These are phyloP conservation scores for Solea senegalensis DNA, from an alignment of 2,113 vertebrate genomes.

Conservation along the genomic window DNA sequence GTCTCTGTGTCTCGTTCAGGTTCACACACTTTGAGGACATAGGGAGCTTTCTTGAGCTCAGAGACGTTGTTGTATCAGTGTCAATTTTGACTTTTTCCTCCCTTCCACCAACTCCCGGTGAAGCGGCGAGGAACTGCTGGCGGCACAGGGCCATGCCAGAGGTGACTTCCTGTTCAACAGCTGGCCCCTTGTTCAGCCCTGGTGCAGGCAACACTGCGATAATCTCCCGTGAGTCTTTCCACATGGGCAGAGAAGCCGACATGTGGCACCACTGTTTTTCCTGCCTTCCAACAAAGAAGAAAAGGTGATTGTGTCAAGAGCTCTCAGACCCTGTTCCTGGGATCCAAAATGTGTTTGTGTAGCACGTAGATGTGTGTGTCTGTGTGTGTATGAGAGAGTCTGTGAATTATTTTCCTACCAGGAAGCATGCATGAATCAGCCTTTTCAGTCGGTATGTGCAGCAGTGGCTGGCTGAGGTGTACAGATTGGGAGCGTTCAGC, in stretches of 20 bases:
- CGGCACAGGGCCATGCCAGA: conserved; percentile 65
- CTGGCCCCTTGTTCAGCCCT: conserved; percentile 69
- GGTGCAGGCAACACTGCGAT: conserved; percentile 56
- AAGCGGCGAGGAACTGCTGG: conserved; percentile 51
- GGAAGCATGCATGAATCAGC: conserved; percentile 78
- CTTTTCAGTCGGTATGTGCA: conserved; percentile 71
- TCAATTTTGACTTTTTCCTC: conserved; percentile 70
- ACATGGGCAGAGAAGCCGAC: conserved; percentile 73
- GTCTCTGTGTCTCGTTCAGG: conserved; percentile 16
- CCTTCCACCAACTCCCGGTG: conserved; percentile 40
- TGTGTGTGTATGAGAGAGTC: conserved; percentile 25
- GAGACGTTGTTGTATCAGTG: conserved; percentile 67
- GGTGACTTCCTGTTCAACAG: conserved; percentile 82
- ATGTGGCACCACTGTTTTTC: conserved; percentile 76
- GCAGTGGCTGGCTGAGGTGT: conserved; percentile 71
- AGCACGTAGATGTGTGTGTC: conserved; percentile 40
- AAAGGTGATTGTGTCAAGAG: conserved; percentile 78
- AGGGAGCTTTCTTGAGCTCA: conserved; percentile 69
- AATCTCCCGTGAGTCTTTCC: conserved; percentile 80
- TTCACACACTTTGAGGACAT: conserved; percentile 59
- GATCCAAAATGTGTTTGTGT: conserved; percentile 67
- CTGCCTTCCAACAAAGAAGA: conserved; percentile 77
- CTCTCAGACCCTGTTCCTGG: conserved; percentile 51
- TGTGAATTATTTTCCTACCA: conserved; percentile 63
- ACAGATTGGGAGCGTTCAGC: conserved; percentile 74